Evolutionary conservation across 2,797 vertebrate genomes (phyloP), one percentile per base, ranked within the genome.

Genomic region (Mus spretus): DNA sequence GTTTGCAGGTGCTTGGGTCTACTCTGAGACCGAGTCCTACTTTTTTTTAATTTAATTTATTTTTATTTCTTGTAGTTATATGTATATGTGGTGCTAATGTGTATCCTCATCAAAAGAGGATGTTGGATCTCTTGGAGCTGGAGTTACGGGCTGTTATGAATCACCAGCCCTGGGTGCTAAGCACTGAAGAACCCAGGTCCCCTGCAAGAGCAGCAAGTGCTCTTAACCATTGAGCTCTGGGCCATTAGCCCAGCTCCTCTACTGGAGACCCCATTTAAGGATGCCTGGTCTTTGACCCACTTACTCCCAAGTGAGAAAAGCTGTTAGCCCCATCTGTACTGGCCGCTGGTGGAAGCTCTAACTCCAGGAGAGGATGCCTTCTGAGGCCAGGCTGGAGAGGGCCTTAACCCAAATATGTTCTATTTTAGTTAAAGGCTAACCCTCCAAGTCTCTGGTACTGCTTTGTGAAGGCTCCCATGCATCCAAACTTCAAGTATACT

Each of bases 1-100:
- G 90, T 95, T 94, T 95, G 8, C 95, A 96, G 67, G 34, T 57
- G 1, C 34, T 55, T 95, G 95, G 78, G 96, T 93, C 82, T 81
- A 80, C 61, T 40, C 2, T 2, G 72, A 55, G 13, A 74, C 12
- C 14, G 3, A 57, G 8, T 9, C 1, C 1, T 40, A 40, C 44
- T 40, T 34, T 22, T n/a, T 70, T 4, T 47, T n/a, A n/a, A n/a
- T n/a, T 47, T 1, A 47, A 4, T 9, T 86, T n/a, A 37, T 24
- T 53, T 85, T 70, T 65, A 53, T 50, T 85, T n/a, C 67, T 50
- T 53, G 47, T n/a, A n/a, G 47, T n/a, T 70, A 37, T 17, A 8
- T n/a, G 13, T 26, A 15, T 53, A 70, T 37, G 47, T 86, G 34
- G 84, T 65, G 1, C 6, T 31, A 26, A 28, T 77, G 24, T 44